Evolutionary conservation across 2,113 vertebrate species (phyloP).

Genomic region (Orcinus orca): DNA sequence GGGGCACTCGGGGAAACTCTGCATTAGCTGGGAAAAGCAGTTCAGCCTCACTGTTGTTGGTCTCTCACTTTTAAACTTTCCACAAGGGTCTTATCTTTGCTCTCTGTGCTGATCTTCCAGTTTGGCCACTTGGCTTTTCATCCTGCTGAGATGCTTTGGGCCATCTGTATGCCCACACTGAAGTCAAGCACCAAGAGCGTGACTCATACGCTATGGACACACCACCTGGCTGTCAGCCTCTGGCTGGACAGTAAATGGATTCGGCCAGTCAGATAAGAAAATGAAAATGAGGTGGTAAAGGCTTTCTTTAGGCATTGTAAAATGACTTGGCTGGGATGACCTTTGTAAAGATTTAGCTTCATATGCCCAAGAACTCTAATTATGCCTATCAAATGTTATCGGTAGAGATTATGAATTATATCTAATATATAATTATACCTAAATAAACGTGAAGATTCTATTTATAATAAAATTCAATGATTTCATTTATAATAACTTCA

Average conservation of each 20-base stretch:
- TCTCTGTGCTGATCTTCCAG: not conserved
- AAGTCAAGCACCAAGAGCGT: not conserved
- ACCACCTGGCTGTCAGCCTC: not conserved
- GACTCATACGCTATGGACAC: fast-evolving
- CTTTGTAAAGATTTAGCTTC: not conserved
- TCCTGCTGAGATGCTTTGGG: not conserved
- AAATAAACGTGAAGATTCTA: not conserved
- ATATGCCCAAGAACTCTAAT: not conserved
- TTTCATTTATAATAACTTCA: not conserved
- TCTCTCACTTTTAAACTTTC: not conserved
- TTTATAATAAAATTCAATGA: not conserved
- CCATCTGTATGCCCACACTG: not conserved
- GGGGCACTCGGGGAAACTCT: not conserved
- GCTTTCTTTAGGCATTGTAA: not conserved
- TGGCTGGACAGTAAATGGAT: not conserved
- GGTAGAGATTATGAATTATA: not conserved
- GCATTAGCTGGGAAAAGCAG: not conserved
- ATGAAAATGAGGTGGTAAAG: not conserved
- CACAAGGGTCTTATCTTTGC: not conserved
- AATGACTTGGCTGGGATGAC: not conserved
- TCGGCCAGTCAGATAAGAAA: not conserved
- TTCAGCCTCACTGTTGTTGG: not conserved
- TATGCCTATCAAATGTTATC: not conserved
- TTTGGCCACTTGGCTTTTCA: not conserved
- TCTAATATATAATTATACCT: not conserved